Conservation (phyloP, 2,888 invertebrate species). For the Schizotus pectinicornis region DNA sequence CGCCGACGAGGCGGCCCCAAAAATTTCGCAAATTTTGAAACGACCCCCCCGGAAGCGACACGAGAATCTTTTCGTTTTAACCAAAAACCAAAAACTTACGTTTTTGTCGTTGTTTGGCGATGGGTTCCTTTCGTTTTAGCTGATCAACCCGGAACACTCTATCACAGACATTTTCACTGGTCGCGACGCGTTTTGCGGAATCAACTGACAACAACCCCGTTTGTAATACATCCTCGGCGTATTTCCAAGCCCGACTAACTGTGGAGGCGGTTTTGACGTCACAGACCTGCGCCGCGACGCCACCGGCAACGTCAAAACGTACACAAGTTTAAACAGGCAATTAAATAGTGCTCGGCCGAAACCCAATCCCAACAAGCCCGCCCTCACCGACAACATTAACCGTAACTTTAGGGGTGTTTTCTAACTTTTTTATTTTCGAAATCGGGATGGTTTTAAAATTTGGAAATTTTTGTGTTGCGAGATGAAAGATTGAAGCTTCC, state of each 20-base stretch:
- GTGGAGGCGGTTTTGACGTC: conserved; percentile 57
- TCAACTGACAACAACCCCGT: conserved; percentile 45
- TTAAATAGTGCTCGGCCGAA: no score
- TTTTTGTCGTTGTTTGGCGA: conserved; percentile 15
- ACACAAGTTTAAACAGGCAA: conserved; percentile 39
- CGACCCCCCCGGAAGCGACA: background rate
- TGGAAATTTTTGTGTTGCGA: background rate
- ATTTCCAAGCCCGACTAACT: conserved; percentile 53
- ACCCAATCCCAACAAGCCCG: no score
- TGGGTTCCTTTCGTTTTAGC: conserved; percentile 25
- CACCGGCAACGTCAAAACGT: conserved; percentile 41
- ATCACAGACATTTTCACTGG: conserved; percentile 50
- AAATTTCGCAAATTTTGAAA: background rate
- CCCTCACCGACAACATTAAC: no score
- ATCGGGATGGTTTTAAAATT: conserved; percentile 6
- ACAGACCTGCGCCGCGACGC: conserved; percentile 42
- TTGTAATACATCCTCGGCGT: conserved; percentile 47
- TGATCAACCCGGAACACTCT: conserved; percentile 38
- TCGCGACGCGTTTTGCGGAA: conserved; percentile 37
- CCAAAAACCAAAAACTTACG: no score
- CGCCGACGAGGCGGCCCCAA: conserved; percentile 1
- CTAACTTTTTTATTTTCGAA: background rate
- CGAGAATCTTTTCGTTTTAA: no score
- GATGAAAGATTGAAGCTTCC: no score
- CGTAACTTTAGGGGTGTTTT: no score